Base-by-base conservation (phyloP, 2,113 vertebrate species). In the Meriones unguiculatus region DNA sequence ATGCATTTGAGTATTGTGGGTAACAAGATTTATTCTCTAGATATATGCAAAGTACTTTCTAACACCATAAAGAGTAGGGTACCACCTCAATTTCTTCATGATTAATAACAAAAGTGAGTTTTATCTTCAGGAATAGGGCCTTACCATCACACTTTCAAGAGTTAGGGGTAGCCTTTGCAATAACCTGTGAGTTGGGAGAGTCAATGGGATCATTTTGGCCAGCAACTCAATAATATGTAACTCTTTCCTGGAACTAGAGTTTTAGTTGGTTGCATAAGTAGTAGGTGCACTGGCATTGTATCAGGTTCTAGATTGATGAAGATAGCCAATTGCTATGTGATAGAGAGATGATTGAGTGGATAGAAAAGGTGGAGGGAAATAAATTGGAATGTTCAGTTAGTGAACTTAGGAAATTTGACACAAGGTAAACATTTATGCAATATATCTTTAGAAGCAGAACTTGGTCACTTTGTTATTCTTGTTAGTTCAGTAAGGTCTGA, bases 391-490 rank as follows among this genome's bases (percentile, higher is more conserved):
- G 35, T 7, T 96, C 17, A 38, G 1, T 73, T 38, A 38, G 94
- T 95, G 97, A 90, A 25, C 17, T 96, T 93, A 89, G 52, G 13
- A 96, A 50, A 2, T 50, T 14, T 65, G 77, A 59, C 38, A 64
- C 5, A 64, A 80, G 85, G 67, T 38, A 0, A 0, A 0, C 77
- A 90, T 87, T 93, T 17, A 18, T 96, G 18, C 95, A 22, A 52
- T 82, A 9, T 7, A 4, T 52, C 0, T 62, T 77, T 59, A 89
- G 41, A 97, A 97, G 62, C 32, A 59, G 20, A 87, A 91, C 7
- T 78, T 94, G 57, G 35, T 91, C 35, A 38, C 72, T 97, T 98
- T 87, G n/a, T 57, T 93, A 91, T 92, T 93, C 82, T 96, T 62
- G 93, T 97, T 64, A 93, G 18, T 62, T 87, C 50, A 92, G 28